phyloP scores from a whole-genome alignment of 2,113 vertebrate species.

The Glareola pratincola region DNA sequence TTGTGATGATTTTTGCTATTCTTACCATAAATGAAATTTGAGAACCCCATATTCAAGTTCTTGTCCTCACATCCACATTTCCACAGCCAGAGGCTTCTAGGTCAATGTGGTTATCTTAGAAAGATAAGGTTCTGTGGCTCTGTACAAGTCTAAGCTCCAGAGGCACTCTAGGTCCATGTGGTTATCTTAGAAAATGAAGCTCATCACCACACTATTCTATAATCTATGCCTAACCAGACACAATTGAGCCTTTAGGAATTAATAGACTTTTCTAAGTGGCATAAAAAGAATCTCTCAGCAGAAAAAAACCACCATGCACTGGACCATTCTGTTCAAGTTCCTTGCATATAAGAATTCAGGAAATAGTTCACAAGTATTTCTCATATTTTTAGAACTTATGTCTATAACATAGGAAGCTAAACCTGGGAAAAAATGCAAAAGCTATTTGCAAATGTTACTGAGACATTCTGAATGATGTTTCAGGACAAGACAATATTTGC shows the following conservation, averaged over 20 bases:
- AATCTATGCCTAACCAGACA: constrained; percentile 26
- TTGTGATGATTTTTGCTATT: not conserved
- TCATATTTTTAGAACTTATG: not conserved
- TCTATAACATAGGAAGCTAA: not conserved
- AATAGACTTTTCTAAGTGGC: not conserved
- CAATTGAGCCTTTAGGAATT: constrained; percentile 2
- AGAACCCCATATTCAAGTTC: not conserved
- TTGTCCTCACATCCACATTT: constrained; percentile 13
- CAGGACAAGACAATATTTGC: not conserved
- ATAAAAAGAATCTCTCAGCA: not conserved
- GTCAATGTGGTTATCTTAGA: constrained; percentile 29
- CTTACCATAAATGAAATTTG: not conserved
- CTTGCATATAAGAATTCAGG: not conserved
- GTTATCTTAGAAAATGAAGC: constrained; percentile 40
- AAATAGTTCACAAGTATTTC: not conserved
- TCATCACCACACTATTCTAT: not conserved
- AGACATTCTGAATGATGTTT: not conserved
- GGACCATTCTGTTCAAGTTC: not conserved
- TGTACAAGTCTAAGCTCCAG: not conserved
- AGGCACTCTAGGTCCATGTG: not conserved
- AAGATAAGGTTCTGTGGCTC: not conserved
- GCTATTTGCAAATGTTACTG: not conserved
- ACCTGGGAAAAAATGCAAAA: not conserved
- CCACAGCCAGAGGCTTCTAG: not conserved
- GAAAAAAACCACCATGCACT: not conserved